Evolutionary conservation across 2,797 vertebrate species (phyloP).

Genomic region (Cyclopterus lumpus): DNA sequence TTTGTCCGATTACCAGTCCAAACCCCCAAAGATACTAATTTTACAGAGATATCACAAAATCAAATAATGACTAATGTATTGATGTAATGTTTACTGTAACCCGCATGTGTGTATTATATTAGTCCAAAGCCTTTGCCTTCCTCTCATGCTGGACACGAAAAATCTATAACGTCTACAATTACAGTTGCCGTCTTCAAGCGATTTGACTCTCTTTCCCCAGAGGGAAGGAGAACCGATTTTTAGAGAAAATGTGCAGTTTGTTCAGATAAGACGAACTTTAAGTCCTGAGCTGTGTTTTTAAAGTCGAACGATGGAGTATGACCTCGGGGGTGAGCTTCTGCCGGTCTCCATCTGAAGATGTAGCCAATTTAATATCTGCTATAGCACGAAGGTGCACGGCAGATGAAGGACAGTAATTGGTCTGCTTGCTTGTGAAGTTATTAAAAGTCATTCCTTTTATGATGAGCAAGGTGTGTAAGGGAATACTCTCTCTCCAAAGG

Average conservation of each 20-base stretch:
- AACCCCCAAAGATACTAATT: neutral
- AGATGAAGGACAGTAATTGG: constrained; percentile 46
- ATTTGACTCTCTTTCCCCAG: neutral
- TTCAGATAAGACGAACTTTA: neutral
- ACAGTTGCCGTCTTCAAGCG: neutral
- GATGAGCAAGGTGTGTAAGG: constrained; percentile 66
- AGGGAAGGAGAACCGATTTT: constrained; percentile 10
- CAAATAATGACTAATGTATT: neutral
- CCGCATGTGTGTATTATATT: neutral
- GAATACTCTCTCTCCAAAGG: constrained; percentile 50
- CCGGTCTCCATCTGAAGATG: constrained; percentile 24
- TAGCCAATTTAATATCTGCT: constrained; percentile 35
- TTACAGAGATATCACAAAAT: neutral
- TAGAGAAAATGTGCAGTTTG: neutral
- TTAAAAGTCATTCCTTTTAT: constrained; percentile 56
- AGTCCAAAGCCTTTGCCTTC: neutral
- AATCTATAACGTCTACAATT: neutral
- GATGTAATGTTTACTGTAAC: neutral
- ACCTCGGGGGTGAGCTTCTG: neutral
- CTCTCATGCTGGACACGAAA: neutral
- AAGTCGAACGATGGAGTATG: constrained; percentile 10
- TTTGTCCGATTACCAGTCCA: neutral
- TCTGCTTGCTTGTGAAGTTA: constrained; percentile 38
- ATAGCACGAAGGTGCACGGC: constrained; percentile 23
- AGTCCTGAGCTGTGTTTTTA: constrained; percentile 14